Percentiles rank a stretch among this genome's conserved stretches.
Evolutionary conservation across 2,888 invertebrate species (phyloP).

Genomic region (Cryptocephalus primarius): DNA sequence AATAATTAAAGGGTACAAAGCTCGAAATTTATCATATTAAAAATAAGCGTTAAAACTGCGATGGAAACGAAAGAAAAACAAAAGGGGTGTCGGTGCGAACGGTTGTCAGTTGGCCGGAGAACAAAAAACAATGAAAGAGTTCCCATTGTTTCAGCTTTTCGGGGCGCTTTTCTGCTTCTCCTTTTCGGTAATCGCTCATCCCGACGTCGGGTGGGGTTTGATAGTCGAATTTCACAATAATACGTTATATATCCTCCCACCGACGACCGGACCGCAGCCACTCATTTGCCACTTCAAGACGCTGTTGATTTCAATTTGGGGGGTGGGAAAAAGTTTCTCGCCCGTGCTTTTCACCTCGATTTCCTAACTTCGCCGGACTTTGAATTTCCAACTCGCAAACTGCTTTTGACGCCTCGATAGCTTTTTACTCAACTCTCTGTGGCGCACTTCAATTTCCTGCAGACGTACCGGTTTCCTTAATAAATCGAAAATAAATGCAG

Average conservation of each 20-base stretch:
- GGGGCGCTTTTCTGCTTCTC: conserved; percentile 13
- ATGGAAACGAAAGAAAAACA: conserved; percentile 38
- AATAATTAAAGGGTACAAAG: conserved; percentile 40
- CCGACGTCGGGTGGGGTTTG: conserved; percentile 23
- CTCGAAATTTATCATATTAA: conserved; percentile 40
- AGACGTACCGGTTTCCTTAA: too few relatives aligned
- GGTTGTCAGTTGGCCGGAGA: conserved; percentile 37
- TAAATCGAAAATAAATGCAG: too few relatives aligned
- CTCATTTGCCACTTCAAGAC: conserved; percentile 10
- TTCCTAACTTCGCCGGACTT: too few relatives aligned
- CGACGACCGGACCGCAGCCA: conserved; percentile 5
- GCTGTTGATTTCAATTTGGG: conserved; percentile 9
- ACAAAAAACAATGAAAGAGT: conserved; percentile 40
- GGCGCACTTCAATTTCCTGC: too few relatives aligned
- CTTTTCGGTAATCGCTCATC: conserved; percentile 32
- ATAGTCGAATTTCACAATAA: conserved; percentile 16
- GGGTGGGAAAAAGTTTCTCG: too few relatives aligned
- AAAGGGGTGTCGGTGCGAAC: conserved; percentile 34
- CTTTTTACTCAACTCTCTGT: too few relatives aligned
- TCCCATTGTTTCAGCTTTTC: conserved; percentile 30
- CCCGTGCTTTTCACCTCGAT: too few relatives aligned
- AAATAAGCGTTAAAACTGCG: conserved; percentile 37
- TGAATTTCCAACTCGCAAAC: too few relatives aligned
- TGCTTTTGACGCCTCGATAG: too few relatives aligned
- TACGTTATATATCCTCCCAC: too few relatives aligned